These are phyloP conservation scores for Sprattus sprattus DNA, from an alignment of 2,113 vertebrate species.

Conservation along the genomic window DNA sequence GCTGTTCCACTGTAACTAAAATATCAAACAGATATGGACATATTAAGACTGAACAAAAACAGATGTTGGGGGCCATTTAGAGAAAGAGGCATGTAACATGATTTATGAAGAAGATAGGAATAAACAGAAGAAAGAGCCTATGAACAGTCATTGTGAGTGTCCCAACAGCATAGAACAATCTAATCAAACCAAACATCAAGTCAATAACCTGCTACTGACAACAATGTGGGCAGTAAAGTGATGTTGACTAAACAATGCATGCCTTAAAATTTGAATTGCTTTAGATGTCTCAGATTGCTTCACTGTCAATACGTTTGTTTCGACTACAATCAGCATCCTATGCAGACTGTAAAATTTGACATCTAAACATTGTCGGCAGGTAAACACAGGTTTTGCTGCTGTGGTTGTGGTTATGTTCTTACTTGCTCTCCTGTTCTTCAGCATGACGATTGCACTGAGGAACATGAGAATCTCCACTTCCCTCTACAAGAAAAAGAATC, in stretches of 20 bases:
- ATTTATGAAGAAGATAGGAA: neutral
- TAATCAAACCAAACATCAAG: neutral
- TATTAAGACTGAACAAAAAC: neutral
- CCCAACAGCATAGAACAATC: neutral
- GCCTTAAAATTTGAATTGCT: neutral
- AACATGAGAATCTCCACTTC: conserved; percentile 98
- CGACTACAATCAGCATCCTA: neutral
- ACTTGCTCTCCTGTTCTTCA: conserved; percentile 97
- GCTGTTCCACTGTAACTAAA: conserved; percentile 92
- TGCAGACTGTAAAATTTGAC: too few species aligned
- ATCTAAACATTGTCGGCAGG: too few species aligned
- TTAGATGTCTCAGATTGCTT: too few species aligned
- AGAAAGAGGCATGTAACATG: neutral
- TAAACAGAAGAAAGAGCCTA: neutral
- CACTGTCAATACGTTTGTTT: neutral
- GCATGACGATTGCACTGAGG: conserved; percentile 97
- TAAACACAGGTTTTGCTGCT: neutral
- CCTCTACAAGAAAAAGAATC: conserved; percentile 68
- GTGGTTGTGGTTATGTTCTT: conserved; percentile 57
- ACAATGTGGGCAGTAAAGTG: neutral
- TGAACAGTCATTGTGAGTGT: neutral
- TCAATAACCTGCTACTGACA: neutral
- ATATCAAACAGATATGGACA: neutral
- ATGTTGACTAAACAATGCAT: neutral
- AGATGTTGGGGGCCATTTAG: neutral